Evolutionary conservation across 2,888 invertebrate genomes (phyloP).

Genomic region (Hemistola chrysoprasaria): DNA sequence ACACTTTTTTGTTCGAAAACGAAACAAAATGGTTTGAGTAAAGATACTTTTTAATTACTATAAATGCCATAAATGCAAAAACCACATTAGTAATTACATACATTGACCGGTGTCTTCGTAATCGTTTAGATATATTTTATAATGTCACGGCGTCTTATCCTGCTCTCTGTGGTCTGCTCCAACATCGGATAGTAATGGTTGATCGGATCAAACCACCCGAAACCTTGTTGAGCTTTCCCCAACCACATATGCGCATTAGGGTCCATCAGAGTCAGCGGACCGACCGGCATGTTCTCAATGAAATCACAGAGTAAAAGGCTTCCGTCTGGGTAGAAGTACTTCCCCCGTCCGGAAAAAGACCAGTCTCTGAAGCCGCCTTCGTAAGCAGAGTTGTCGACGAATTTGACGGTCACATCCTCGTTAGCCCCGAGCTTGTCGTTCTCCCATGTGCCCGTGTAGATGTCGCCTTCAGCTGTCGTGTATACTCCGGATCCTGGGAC

Average conservation of each 20-base stretch:
- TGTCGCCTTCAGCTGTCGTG: constrained; percentile 81
- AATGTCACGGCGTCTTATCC: constrained; percentile 22
- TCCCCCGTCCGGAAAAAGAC: constrained; percentile 70
- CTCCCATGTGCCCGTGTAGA: constrained; percentile 81
- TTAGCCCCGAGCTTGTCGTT: constrained; percentile 68
- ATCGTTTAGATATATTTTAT: background rate
- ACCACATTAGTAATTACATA: too few relatives aligned
- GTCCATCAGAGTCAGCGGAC: constrained; percentile 67
- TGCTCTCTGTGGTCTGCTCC: constrained; percentile 44
- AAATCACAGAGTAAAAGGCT: constrained; percentile 73
- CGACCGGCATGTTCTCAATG: constrained; percentile 72
- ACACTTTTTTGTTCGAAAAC: too few relatives aligned
- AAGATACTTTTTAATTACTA: too few relatives aligned
- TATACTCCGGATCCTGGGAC: constrained; percentile 76
- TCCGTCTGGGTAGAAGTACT: constrained; percentile 76
- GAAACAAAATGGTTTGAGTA: too few relatives aligned
- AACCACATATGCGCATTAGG: constrained; percentile 79
- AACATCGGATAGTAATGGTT: constrained; percentile 67
- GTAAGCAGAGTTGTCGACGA: constrained; percentile 71
- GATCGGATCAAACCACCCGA: constrained; percentile 62
- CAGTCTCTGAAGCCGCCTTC: constrained; percentile 74
- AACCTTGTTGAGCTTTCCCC: constrained; percentile 65
- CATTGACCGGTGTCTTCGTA: background rate
- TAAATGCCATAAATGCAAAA: too few relatives aligned
- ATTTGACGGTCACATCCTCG: constrained; percentile 58